Conservation (phyloP, 2,888 invertebrate genomes). For the Hesperia comma region DNA sequence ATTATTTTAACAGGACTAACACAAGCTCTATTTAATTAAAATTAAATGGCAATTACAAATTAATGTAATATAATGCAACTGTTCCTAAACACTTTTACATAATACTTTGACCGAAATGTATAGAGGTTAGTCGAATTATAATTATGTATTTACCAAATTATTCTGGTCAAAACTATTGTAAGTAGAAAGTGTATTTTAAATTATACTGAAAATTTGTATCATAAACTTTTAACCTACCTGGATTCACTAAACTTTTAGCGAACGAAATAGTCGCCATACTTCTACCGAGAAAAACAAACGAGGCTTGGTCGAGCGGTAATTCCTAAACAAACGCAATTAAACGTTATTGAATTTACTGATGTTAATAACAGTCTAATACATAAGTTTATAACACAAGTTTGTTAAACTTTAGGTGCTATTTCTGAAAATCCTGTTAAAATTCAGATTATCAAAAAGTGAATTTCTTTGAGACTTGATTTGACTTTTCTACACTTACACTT, state of each 20-base stretch:
- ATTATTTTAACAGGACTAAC: too few relatives aligned
- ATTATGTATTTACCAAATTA: too few relatives aligned
- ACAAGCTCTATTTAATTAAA: too few relatives aligned
- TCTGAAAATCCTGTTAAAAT: too few relatives aligned
- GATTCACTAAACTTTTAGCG: slow-evolving; percentile 80
- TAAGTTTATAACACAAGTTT: too few relatives aligned
- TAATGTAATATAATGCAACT: neutral
- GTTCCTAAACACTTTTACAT: slow-evolving; percentile 12
- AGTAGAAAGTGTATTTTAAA: neutral
- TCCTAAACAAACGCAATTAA: neutral
- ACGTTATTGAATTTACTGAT: neutral
- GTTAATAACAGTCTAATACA: neutral
- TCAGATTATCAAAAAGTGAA: too few relatives aligned
- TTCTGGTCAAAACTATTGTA: too few relatives aligned
- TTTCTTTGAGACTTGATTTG: too few relatives aligned
- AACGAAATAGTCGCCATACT: slow-evolving; percentile 76
- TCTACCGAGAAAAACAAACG: slow-evolving; percentile 35
- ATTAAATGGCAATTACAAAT: too few relatives aligned
- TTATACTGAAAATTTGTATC: neutral
- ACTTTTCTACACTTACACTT: too few relatives aligned
- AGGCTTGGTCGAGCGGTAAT: neutral
- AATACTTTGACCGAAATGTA: slow-evolving; percentile 8
- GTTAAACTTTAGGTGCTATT: too few relatives aligned
- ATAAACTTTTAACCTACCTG: slow-evolving; percentile 58
- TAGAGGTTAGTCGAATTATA: neutral